A percentile compares a stretch with the other conserved stretches of the same genome.
Conservation (phyloP, 2,113 vertebrate genomes). For the Gymnarchus niloticus region DNA sequence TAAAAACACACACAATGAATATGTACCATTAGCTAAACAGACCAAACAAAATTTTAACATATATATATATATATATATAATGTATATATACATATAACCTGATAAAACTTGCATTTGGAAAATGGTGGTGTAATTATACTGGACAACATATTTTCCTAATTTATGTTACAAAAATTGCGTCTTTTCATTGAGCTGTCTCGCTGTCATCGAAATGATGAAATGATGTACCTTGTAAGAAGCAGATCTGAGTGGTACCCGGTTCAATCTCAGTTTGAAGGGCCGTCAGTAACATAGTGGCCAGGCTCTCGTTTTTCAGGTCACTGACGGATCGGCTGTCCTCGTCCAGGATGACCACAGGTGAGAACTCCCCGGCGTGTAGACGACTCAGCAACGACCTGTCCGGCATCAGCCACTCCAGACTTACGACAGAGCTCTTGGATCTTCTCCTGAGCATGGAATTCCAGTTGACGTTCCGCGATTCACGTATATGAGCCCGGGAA, state of each 20-base stretch:
- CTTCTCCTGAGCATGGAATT: conserved; percentile 74
- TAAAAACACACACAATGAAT: too few species aligned
- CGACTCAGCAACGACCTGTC: conserved; percentile 64
- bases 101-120: background rate
- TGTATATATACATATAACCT: background rate
- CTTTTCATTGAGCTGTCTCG: background rate
- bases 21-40: background rate
- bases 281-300: conserved; percentile 62
- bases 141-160: background rate
- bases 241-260: conserved; percentile 50
- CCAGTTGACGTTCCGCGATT: conserved; percentile 73
- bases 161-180: background rate
- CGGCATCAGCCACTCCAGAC: conserved; percentile 71
- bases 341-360: conserved; percentile 70
- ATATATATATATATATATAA: background rate
- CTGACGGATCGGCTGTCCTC: conserved; percentile 54
- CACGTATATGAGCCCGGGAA: conserved; percentile 59
- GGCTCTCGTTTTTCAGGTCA: conserved; percentile 61
- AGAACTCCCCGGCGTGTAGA: conserved; percentile 61
- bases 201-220: too few species aligned
- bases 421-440: conserved; percentile 59
- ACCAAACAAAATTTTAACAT: background rate
- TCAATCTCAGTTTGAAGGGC: conserved; percentile 64
- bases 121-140: background rate
- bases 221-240: conserved; percentile 69